phyloP scores from a whole-genome alignment of 2,113 vertebrate species.

The Gymnobelideus leadbeateri region DNA sequence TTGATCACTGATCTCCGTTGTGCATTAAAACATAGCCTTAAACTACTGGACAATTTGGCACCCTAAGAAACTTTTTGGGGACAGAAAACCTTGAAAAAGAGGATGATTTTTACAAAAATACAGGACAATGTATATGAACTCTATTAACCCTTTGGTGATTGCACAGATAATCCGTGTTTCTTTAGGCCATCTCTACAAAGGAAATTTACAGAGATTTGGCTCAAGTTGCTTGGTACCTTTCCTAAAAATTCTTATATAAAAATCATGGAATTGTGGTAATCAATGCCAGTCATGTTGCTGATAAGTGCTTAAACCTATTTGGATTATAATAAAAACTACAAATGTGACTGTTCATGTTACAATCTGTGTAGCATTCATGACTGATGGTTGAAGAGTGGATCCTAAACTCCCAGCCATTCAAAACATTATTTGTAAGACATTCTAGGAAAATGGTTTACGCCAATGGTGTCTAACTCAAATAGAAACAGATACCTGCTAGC shows the following conservation, averaged over 20 bases:
- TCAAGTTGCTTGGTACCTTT: background rate
- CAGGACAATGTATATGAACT: background rate
- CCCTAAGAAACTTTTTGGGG: background rate
- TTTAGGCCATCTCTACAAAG: background rate
- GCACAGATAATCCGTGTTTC: background rate
- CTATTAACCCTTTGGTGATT: background rate
- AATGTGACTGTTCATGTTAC: too few relatives aligned
- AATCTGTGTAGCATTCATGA: too few relatives aligned
- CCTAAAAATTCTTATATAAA: background rate
- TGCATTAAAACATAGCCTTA: background rate
- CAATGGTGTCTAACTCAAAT: too few relatives aligned
- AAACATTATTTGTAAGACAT: too few relatives aligned
- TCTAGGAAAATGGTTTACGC: too few relatives aligned
- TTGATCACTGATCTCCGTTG: background rate
- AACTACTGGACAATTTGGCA: background rate
- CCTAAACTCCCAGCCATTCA: too few relatives aligned
- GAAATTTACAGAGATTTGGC: background rate
- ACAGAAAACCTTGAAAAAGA: background rate
- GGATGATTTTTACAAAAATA: background rate
- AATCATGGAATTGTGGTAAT: background rate
- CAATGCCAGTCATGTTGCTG: background rate
- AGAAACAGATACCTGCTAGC: too few relatives aligned
- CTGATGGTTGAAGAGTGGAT: too few relatives aligned
- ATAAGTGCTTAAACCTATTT: background rate
- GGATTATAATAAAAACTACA: background rate